Base-by-base conservation (phyloP, 2,797 vertebrate species). In the Erithacus rubecula region DNA sequence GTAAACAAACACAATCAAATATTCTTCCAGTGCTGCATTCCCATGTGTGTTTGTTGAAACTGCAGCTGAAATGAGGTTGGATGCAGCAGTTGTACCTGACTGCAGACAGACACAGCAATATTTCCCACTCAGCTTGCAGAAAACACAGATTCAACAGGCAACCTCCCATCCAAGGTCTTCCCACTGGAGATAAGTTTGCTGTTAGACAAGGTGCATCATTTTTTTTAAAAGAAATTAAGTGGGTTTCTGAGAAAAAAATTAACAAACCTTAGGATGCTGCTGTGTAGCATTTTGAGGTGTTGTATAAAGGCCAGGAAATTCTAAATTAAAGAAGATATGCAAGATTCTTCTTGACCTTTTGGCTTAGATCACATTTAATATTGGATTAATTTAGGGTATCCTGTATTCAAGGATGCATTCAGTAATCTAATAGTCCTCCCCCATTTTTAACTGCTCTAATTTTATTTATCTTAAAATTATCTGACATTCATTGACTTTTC, bases 1-100 rank as follows among this genome's bases (percentile, higher is more conserved):
- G 78, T 96, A 96, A 97, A 95, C 87, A 95, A 94, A 91, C 63
- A 79, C 87, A 92, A 88, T 85, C 75, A 89, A 89, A 94, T 95
- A 87, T 91, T 95, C 87, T 88, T 94, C 70, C 84, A 91, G 83
- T 83, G 19, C 79, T 10, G 78, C 88, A 71, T 87, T 90, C 88
- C 89, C 87, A 41, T 78, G 94, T 94, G 94, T 92, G 83, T 58
- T 91, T 85, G 47, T 72, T 69, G 95, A 95, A 90, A 72, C 69
- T 92, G 87, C 82, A 90, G 86, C 85, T 94, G 47, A 62, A 2
- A 76, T 74, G 46, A 81, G 55, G 43, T 41, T 88, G 90, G 91
- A 92, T 92, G 76, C 76, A 68, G 76, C 88, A 91, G 30, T 65
- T 83, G 47, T 70, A 90, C 92, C 91, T 94, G 77, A 49, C 90